Evolutionary conservation across 2,113 vertebrate species (phyloP).

Genomic region (Drymodes brunneopygia): DNA sequence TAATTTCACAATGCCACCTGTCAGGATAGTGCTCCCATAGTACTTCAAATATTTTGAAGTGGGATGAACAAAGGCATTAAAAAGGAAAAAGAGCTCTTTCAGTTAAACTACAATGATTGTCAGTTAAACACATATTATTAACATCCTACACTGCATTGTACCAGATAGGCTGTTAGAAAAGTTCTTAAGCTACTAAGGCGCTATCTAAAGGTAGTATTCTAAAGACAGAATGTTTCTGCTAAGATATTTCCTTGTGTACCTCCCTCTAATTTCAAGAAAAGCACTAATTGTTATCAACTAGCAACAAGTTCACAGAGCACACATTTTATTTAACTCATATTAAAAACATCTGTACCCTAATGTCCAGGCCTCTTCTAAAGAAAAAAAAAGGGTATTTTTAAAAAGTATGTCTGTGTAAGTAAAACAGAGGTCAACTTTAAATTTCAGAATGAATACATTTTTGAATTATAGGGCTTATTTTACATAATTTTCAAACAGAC

Average conservation of each 20-base stretch:
- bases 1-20: background rate
- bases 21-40: background rate
- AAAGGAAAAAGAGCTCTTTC: background rate
- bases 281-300: background rate
- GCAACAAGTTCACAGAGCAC: background rate
- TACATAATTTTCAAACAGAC: background rate
- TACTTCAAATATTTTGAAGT: slow-evolving; percentile 26
- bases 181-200: background rate
- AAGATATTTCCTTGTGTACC: background rate
- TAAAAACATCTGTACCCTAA: background rate
- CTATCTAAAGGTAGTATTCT: background rate
- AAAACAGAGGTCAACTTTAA: background rate
- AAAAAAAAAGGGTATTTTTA: background rate
- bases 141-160: background rate
- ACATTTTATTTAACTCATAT: background rate
- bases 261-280: background rate
- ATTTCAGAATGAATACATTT: background rate
- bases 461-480: background rate
- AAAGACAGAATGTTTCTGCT: background rate
- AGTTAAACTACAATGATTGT: background rate
- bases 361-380: background rate
- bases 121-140: background rate
- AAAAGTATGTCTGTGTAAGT: background rate
- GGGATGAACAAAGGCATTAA: background rate
- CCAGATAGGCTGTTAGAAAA: background rate